These are phyloP conservation scores for Rhopilema esculentum DNA, from an alignment of 30 jellyfish, hydroid and myxozoan genomes.

Conservation along the genomic window DNA sequence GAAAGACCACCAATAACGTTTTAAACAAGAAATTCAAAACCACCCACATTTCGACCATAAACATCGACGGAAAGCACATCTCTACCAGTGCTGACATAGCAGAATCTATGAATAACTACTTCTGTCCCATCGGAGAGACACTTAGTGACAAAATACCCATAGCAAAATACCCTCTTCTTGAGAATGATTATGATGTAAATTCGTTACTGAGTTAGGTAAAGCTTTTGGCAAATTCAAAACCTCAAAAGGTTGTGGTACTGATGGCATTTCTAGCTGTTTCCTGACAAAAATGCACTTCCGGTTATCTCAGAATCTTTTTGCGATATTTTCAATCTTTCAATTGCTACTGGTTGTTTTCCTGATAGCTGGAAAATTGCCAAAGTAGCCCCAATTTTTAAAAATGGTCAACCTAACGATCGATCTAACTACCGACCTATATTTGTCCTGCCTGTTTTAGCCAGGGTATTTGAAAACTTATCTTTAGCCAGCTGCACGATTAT, in stretches of 20 bases:
- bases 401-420: too few relatives aligned
- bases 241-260: too few relatives aligned
- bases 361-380: too few relatives aligned
- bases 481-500: too few relatives aligned
- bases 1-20: neutral
- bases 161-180: neutral
- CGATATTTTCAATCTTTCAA: too few relatives aligned
- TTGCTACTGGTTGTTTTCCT: too few relatives aligned
- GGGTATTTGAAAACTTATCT: too few relatives aligned
- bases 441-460: neutral
- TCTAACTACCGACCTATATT: conserved; percentile 5
- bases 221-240: too few relatives aligned
- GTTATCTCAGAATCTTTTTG: too few relatives aligned
- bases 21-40: neutral
- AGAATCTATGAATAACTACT: too few relatives aligned
- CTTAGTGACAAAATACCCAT: neutral
- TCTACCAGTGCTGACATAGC: neutral
- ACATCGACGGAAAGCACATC: neutral
- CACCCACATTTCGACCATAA: neutral
- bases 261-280: neutral
- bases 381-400: too few relatives aligned
- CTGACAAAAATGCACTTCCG: neutral
- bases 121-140: neutral
- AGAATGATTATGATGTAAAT: neutral
- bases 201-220: neutral